These are phyloP conservation scores for Eubucco bourcierii DNA, from an alignment of 2,113 vertebrate species.

Conservation along the genomic window DNA sequence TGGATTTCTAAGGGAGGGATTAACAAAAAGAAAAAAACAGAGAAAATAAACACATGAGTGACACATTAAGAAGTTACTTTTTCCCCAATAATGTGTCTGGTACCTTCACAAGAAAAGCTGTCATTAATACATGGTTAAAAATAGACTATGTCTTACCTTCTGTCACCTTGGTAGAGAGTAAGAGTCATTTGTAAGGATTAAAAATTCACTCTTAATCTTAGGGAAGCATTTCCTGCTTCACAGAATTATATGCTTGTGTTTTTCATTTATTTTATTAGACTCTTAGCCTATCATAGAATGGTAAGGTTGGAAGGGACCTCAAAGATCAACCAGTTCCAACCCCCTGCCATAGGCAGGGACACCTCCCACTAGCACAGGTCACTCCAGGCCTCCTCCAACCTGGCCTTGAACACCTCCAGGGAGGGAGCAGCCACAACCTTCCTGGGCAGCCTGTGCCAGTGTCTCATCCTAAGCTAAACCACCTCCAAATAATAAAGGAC, in stretches of 20 bases:
- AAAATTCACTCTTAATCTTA: neutral
- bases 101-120: neutral
- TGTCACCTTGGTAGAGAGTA: neutral
- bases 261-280: neutral
- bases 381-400: too few relatives aligned
- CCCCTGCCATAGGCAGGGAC: too few relatives aligned
- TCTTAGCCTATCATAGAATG: neutral
- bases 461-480: neutral
- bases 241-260: neutral
- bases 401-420: too few relatives aligned
- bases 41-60: neutral
- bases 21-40: neutral
- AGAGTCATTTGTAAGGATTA: neutral
- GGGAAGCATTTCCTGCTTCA: neutral
- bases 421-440: too few relatives aligned
- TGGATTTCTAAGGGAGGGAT: slow-evolving; percentile 79
- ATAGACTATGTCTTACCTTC: neutral
- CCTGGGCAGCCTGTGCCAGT: too few relatives aligned
- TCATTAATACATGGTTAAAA: neutral
- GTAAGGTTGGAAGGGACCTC: too few relatives aligned
- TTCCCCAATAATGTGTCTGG: neutral
- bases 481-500: neutral
- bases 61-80: neutral
- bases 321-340: too few relatives aligned
- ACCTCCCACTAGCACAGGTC: too few relatives aligned